These are phyloP conservation scores for Noctua fimbriata DNA, from an alignment of 2,888 invertebrate genomes.

Conservation along the genomic window DNA sequence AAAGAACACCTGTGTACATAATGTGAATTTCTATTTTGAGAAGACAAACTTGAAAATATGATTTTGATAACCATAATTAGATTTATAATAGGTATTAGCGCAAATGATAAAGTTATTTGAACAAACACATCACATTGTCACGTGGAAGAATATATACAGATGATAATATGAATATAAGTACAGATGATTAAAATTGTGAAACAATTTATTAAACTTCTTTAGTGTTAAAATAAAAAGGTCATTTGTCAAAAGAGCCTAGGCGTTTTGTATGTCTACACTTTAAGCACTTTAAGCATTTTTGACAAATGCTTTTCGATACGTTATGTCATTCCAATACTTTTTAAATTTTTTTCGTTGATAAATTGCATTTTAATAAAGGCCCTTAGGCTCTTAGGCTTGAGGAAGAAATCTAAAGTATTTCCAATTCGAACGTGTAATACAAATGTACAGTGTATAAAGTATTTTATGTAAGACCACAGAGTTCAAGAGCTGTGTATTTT, in stretches of 20 bases:
- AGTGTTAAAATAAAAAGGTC: too few species aligned
- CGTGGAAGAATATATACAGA: neutral
- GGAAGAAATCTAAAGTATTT: neutral
- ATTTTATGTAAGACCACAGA: neutral
- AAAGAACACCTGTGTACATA: neutral
- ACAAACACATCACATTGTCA: neutral
- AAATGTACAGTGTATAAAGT: neutral
- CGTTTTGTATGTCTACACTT: neutral
- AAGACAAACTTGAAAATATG: neutral
- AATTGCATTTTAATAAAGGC: neutral
- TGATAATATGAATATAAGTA: too few species aligned
- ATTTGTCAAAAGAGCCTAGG: too few species aligned
- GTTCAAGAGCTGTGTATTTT: constrained; percentile 3
- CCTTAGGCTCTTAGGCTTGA: too few species aligned
- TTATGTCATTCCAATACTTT: neutral
- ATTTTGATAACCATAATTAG: constrained; percentile 10
- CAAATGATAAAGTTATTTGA: constrained; percentile 10
- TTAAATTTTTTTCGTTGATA: neutral
- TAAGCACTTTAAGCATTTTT: neutral
- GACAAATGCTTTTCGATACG: neutral
- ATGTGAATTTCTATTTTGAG: constrained; percentile 1
- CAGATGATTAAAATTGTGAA: neutral
- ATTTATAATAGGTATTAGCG: constrained; percentile 1
- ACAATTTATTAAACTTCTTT: neutral
- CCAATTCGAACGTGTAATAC: neutral